A percentile compares a stretch with the other conserved stretches of the same genome.
phyloP scores from a whole-genome alignment of 2,113 vertebrate species.

The Neotoma lepida region DNA sequence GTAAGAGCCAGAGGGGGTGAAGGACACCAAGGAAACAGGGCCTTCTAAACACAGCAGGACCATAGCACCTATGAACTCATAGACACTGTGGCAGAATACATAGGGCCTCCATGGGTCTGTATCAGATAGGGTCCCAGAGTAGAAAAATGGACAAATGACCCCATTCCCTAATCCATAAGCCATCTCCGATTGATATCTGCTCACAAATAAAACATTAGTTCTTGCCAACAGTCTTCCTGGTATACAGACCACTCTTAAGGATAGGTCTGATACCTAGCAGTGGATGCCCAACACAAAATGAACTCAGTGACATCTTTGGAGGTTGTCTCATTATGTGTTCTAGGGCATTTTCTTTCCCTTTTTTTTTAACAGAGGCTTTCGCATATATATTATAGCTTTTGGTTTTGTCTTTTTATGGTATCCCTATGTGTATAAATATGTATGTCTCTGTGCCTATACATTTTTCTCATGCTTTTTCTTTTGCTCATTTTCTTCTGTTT shows the following conservation, averaged over 20 bases:
- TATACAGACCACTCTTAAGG: neutral
- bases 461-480: neutral
- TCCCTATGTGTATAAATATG: neutral
- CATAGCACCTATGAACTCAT: neutral
- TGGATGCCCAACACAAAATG: neutral
- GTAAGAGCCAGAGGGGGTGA: neutral
- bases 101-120: neutral
- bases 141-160: neutral
- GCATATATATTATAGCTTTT: neutral
- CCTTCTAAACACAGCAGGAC: neutral
- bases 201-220: neutral
- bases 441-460: neutral
- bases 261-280: neutral
- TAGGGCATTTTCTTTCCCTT: neutral
- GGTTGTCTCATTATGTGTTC: neutral
- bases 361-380: neutral
- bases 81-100: neutral
- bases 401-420: neutral
- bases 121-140: neutral
- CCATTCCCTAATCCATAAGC: neutral
- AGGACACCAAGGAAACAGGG: neutral
- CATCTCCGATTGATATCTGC: neutral
- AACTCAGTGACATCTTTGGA: neutral
- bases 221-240: neutral
- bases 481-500: neutral